Percentiles rank a stretch among this genome's conserved stretches.
Conservation (phyloP, 2,888 invertebrate genomes). For the Bellardia bayeri region DNA sequence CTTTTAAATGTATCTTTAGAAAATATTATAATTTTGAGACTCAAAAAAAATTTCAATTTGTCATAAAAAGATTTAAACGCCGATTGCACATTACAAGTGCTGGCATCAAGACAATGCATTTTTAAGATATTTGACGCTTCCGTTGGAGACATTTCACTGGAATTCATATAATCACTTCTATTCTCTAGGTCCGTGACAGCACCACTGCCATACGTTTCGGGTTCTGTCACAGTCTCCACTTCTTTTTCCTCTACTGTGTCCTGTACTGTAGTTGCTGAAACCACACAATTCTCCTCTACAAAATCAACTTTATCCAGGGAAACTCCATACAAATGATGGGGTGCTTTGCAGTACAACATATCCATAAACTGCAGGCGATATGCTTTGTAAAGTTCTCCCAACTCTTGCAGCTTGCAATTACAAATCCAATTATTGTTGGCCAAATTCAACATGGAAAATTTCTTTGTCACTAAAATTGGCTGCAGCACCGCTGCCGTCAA, state of each 20-base stretch:
- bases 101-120: constrained; percentile 59
- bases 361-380: constrained; percentile 77
- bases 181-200: not conserved
- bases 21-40: too few species aligned
- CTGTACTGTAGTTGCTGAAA: not conserved
- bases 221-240: not conserved
- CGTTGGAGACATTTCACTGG: not conserved
- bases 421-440: constrained; percentile 80
- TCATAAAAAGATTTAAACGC: too few species aligned
- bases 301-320: constrained; percentile 74
- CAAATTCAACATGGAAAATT: constrained; percentile 74
- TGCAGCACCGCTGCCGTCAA: constrained; percentile 72
- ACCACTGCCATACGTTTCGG: not conserved
- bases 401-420: constrained; percentile 75
- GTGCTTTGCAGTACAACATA: constrained; percentile 78
- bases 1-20: too few species aligned
- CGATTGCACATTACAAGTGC: too few species aligned
- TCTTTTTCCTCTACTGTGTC: constrained; percentile 23
- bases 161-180: not conserved
- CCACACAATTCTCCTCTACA: constrained; percentile 63
- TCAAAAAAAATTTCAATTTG: too few species aligned
- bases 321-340: constrained; percentile 76
- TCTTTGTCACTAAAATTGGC: constrained; percentile 65
- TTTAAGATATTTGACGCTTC: constrained; percentile 17
- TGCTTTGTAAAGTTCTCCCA: constrained; percentile 74